phyloP scores from a whole-genome alignment of 2,888 invertebrate species.

The Drosophila monieri region DNA sequence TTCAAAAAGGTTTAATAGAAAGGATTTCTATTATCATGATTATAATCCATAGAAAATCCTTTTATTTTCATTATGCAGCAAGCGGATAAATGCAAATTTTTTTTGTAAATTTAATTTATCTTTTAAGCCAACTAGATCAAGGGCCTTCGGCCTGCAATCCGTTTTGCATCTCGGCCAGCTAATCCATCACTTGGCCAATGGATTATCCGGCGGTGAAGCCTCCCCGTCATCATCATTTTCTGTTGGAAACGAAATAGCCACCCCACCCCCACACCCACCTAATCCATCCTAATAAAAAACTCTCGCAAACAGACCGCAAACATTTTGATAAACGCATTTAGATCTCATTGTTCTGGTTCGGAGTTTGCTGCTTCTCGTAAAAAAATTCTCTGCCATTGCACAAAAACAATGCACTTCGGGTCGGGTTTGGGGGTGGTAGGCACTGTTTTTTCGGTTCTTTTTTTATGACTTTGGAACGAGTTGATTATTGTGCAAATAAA shows the following conservation, averaged over 20 bases:
- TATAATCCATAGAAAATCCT: too few relatives aligned
- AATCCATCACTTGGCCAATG: constrained; percentile 21
- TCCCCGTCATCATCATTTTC: constrained; percentile 31
- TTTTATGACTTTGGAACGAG: constrained; percentile 29
- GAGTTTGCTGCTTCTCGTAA: constrained; percentile 23
- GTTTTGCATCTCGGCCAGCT: constrained; percentile 10
- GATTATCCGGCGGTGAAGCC: constrained; percentile 2
- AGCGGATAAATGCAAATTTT: not conserved
- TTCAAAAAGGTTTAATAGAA: too few relatives aligned
- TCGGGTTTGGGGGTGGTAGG: constrained; percentile 28
- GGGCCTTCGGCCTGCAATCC: not conserved
- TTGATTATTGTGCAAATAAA: constrained; percentile 76
- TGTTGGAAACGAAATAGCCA: constrained; percentile 10
- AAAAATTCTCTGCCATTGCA: constrained; percentile 41
- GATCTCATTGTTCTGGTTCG: constrained; percentile 51
- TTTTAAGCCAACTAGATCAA: constrained; percentile 23
- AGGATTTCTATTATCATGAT: too few relatives aligned
- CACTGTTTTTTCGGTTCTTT: constrained; percentile 29
- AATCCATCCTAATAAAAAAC: constrained; percentile 21
- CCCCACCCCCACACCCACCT: not conserved
- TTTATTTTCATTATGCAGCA: not conserved
- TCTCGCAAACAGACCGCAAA: constrained; percentile 66
- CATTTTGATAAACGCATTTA: constrained; percentile 59
- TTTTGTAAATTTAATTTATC: constrained; percentile 4
- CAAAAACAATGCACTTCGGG: constrained; percentile 58